Percentiles rank a stretch among this genome's conserved stretches.
Conservation (phyloP, 2,797 vertebrate genomes). For the Diplodus sargus region DNA sequence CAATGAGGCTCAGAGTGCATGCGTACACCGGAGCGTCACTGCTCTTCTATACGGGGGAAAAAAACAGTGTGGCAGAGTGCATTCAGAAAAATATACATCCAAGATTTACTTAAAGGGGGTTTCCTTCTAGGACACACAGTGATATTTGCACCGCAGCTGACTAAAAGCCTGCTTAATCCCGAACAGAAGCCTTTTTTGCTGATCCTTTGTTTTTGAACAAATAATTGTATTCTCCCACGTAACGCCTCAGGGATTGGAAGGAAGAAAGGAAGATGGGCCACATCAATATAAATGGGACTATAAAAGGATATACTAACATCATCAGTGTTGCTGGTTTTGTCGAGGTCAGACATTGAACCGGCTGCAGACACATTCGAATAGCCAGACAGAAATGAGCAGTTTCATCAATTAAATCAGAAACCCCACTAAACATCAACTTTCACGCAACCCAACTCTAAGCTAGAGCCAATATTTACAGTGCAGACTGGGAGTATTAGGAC, state of each 20-base stretch:
- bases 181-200: constrained; percentile 52
- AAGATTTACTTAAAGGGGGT: constrained; percentile 41
- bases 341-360: constrained; percentile 38
- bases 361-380: constrained; percentile 15
- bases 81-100: constrained; percentile 31
- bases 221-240: constrained; percentile 64
- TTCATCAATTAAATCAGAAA: constrained; percentile 41
- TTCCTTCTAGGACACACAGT: constrained; percentile 34
- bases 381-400: constrained; percentile 39
- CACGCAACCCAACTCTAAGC: constrained; percentile 19
- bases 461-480: constrained; percentile 11
- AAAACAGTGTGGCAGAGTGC: constrained; percentile 28
- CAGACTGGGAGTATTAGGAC: constrained; percentile 1
- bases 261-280: constrained; percentile 24
- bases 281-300: constrained; percentile 47
- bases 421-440: constrained; percentile 23
- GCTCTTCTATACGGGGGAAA: constrained; percentile 25
- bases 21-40: constrained; percentile 14
- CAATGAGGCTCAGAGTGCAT: constrained; percentile 30
- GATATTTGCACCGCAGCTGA: constrained; percentile 42
- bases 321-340: constrained; percentile 26
- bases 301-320: constrained; percentile 50
- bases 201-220: constrained; percentile 71
- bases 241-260: constrained; percentile 35
- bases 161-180: constrained; percentile 51